Base-by-base conservation (phyloP, 1,140 invertebrate genomes). In the Zaprionus ornatus region DNA sequence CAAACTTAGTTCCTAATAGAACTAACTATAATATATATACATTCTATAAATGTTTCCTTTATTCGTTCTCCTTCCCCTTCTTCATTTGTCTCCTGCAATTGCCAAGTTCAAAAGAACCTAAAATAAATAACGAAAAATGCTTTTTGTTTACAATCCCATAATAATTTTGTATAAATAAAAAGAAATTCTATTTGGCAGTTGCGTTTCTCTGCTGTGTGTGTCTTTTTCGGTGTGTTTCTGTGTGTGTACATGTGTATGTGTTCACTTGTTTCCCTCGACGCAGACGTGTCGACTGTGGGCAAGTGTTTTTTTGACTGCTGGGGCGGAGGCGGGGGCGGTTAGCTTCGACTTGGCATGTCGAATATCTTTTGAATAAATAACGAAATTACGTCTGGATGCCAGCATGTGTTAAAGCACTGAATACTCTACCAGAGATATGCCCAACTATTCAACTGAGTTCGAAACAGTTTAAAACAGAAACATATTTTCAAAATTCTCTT, bases 321-420 rank as follows among this genome's bases (percentile, higher is more conserved):
- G 50, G 42, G 50, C 10, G 45, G n/a, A 10, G 42, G 50, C 10
- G 45, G n/a, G 13, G 25, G 29, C 4, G 13, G 27, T 19, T 9
- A 10, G 12, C 35, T 56, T 23, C 17, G 42, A 37, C 54, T 64
- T 35, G 56, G 50, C 79, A 64, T 75, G 79, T 82, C 75, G 74
- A 69, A 86, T 55, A 75, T 67, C 52, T 77, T 62, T 65, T 86
- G 71, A 87, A 86, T 86, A 86, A 87, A 79, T 86, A 86, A 86
- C 71, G 83, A 87, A 68, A 86, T 86, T 68, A 64, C 79, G 79
- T 86, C 82, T 87, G 83, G 37, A 27, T 66, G n/a, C 21, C 23
- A 23, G 55, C 64, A 67, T 56, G 29, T 73, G 21, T 50, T 21
- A 17, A n/a, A 17, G 23, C 23, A n/a, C 21, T 66, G 35, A 32